Evolutionary conservation across 2,113 vertebrate species (phyloP), one percentile per base, ranked within the genome.

Genomic region (Atlantisia rogersi): DNA sequence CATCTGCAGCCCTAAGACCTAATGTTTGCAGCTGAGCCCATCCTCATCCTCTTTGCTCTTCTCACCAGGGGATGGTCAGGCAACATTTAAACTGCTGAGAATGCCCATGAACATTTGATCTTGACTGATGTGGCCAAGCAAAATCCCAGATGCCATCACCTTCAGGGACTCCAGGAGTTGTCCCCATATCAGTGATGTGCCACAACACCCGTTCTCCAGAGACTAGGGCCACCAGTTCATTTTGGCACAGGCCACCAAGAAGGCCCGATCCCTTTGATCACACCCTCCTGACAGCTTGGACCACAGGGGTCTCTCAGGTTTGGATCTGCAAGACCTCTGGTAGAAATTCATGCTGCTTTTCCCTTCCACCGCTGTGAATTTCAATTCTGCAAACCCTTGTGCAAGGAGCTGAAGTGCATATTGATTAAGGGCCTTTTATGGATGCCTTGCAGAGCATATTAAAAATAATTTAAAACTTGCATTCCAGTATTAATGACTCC

Each of bases 391-490:
- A 90, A 90, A 32, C 39, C 37, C 65, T 80, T 53, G 84, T 78
- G 53, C 31, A 83, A 29, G 37, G 46, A 87, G 86, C 9, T 95
- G 88, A 81, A 95, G 60, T 1, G 6, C 64, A 39, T 86, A 92
- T 92, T 85, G 94, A 95, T 95, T 85, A 85, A 87, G 37, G 42
- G 52, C 46, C 65, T 95, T 95, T 87, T 88, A 87, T 80, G 76
- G 58, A 82, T 80, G 70, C 82, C 80, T 95, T 80, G 74, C 77
- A 92, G 63, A 93, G 74, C 88, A 50, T 94, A 96, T 92, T 93
- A 93, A 97, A 89, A 95, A 84, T 90, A 80, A 95, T 96, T 95
- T 94, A 82, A 95, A 92, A 86, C 81, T 74, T 73, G 48, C 46
- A 56, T 85, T 77, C 82, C 70, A 18, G 32, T 87, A 92, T 94